Percentiles rank a stretch among this genome's conserved stretches.
phyloP scores from a whole-genome alignment of 2,797 vertebrate species.

The Arctocebus calabarensis region DNA sequence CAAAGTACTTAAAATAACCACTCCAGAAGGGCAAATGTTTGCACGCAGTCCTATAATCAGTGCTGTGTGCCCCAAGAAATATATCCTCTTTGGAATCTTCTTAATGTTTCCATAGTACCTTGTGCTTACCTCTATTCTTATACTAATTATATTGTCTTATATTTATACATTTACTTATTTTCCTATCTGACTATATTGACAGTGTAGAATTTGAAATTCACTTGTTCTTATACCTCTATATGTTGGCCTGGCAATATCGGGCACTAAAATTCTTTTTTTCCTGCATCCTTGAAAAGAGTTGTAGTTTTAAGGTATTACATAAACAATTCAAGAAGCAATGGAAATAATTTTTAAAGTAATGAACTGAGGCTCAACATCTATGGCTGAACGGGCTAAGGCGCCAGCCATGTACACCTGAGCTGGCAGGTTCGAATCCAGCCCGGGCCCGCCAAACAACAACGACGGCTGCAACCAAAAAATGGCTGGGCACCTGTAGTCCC shows the following conservation, averaged over 20 bases:
- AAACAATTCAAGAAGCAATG: constrained; percentile 50
- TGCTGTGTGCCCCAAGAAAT: neutral
- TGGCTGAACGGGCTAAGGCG: too few species aligned
- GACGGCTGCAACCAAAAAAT: too few species aligned
- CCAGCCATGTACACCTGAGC: too few species aligned
- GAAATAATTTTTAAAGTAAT: constrained; percentile 59
- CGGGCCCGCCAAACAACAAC: too few species aligned
- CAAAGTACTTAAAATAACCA: neutral
- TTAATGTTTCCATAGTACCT: neutral
- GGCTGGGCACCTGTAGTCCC: too few species aligned
- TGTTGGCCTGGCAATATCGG: neutral
- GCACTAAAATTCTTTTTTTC: neutral
- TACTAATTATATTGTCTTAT: neutral
- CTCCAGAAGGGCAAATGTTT: neutral
- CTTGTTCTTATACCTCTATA: neutral
- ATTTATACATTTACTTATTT: neutral
- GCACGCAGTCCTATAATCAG: neutral
- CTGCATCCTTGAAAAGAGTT: constrained; percentile 33
- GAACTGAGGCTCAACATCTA: too few species aligned
- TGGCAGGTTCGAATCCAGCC: too few species aligned
- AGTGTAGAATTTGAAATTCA: neutral
- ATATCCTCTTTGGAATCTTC: neutral
- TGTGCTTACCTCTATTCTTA: neutral
- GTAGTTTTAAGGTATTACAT: constrained; percentile 43
- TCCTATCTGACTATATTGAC: neutral